These are phyloP conservation scores for Pitangus sulphuratus DNA, from an alignment of 2,797 vertebrate species.

Conservation along the genomic window DNA sequence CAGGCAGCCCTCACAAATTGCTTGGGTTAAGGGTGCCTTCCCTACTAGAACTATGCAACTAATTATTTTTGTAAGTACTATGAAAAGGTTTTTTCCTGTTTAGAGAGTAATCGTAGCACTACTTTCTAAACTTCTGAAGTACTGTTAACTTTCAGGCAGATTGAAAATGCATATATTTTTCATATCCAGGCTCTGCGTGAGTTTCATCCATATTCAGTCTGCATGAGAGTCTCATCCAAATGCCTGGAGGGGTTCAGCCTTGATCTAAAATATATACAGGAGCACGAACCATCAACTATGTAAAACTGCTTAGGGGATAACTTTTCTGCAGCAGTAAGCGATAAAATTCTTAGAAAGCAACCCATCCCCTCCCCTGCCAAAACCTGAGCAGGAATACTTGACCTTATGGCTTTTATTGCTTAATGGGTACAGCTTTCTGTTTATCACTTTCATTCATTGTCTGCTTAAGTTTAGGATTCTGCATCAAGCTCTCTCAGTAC, in stretches of 20 bases:
- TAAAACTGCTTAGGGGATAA: neutral
- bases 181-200: neutral
- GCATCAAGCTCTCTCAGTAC: neutral
- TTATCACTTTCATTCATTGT: neutral
- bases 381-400: neutral
- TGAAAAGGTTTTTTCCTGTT: neutral
- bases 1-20: neutral
- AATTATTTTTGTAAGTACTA: neutral
- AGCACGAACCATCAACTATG: neutral
- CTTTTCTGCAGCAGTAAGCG: neutral
- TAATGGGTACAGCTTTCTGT: neutral
- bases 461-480: neutral
- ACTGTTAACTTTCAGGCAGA: neutral
- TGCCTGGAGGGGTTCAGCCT: neutral
- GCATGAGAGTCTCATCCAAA: neutral
- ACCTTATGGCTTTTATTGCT: neutral
- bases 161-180: neutral
- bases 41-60: neutral
- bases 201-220: neutral
- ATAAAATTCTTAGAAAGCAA: constrained; percentile 44
- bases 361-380: neutral
- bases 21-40: neutral
- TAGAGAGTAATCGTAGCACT: neutral
- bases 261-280: neutral
- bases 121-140: neutral